Evolutionary conservation across 2,888 invertebrate species (phyloP).

Genomic region (Eubasilissa splendida): DNA sequence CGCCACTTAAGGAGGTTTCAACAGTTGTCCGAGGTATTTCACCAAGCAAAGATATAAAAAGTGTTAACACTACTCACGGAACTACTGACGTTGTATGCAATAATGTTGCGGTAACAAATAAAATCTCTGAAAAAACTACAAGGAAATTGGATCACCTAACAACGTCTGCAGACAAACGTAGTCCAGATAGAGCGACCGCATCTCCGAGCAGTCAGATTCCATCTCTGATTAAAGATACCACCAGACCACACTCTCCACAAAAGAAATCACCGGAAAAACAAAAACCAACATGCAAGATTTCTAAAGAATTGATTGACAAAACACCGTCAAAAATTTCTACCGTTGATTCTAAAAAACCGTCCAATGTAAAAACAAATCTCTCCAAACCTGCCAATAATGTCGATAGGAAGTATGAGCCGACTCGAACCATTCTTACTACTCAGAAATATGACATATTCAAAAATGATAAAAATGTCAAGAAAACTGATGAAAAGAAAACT

Average conservation of each 20-base stretch:
- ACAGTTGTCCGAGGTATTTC: slow-evolving; percentile 47
- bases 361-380: slow-evolving; percentile 1
- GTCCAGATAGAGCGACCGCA: slow-evolving; percentile 26
- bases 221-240: slow-evolving; percentile 37
- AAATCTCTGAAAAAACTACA: slow-evolving; percentile 17
- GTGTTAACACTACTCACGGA: slow-evolving; percentile 11
- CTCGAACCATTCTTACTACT: slow-evolving; percentile 52
- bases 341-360: background rate
- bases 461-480: slow-evolving; percentile 52
- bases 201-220: slow-evolving; percentile 13
- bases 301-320: slow-evolving; percentile 27
- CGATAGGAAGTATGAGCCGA: slow-evolving; percentile 57
- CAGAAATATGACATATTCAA: slow-evolving; percentile 57
- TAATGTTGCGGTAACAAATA: slow-evolving; percentile 28
- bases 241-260: slow-evolving; percentile 34
- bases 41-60: slow-evolving; percentile 42
- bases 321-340: slow-evolving; percentile 40
- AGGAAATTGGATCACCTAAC: background rate
- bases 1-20: slow-evolving; percentile 60
- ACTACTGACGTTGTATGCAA: slow-evolving; percentile 5
- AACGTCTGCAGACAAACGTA: slow-evolving; percentile 7
- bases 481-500: slow-evolving; percentile 38
- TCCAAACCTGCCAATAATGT: background rate
- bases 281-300: background rate
- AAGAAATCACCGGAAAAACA: slow-evolving; percentile 47